Evolutionary conservation across 1,140 invertebrate species (phyloP).

Genomic region (Oedothorax gibbosus): DNA sequence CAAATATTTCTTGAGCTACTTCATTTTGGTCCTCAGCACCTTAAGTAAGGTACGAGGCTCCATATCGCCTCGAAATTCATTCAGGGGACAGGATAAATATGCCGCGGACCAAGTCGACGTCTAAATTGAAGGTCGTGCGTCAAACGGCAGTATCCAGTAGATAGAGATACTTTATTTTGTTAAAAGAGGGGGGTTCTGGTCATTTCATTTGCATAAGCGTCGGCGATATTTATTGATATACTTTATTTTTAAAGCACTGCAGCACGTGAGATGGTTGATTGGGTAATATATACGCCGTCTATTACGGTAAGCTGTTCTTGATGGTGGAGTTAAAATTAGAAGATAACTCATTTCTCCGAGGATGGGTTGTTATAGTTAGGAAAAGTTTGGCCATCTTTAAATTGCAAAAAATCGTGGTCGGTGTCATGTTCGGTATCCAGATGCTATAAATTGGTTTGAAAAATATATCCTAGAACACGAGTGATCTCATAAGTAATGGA

Average conservation of each 20-base stretch:
- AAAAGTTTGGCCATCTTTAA: background rate
- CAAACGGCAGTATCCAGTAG: background rate
- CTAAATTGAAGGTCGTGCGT: conserved; percentile 29
- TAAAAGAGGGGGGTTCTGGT: conserved; percentile 4
- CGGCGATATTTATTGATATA: conserved; percentile 53
- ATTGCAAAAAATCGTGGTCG: too few relatives aligned
- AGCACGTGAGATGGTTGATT: background rate
- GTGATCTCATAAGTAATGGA: too few relatives aligned
- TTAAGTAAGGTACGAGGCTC: background rate
- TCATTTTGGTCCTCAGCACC: too few relatives aligned
- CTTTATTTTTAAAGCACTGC: conserved; percentile 48
- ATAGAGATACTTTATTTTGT: conserved; percentile 35
- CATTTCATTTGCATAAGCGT: conserved; percentile 59
- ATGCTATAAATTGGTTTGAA: too few relatives aligned
- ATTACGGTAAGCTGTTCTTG: conserved; percentile 52
- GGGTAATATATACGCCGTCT: conserved; percentile 36
- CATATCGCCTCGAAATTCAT: conserved; percentile 1
- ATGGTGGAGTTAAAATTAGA: conserved; percentile 44
- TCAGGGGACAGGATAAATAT: conserved; percentile 48
- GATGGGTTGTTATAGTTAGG: background rate
- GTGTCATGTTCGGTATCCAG: too few relatives aligned
- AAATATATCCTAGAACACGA: too few relatives aligned
- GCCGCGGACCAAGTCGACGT: conserved; percentile 12
- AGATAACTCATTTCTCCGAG: conserved; percentile 36
- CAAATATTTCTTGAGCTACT: too few relatives aligned